A percentile compares a stretch with the other conserved stretches of the same genome.
phyloP scores from a whole-genome alignment of 2,797 vertebrate species.

The Otolemur crassicaudatus region DNA sequence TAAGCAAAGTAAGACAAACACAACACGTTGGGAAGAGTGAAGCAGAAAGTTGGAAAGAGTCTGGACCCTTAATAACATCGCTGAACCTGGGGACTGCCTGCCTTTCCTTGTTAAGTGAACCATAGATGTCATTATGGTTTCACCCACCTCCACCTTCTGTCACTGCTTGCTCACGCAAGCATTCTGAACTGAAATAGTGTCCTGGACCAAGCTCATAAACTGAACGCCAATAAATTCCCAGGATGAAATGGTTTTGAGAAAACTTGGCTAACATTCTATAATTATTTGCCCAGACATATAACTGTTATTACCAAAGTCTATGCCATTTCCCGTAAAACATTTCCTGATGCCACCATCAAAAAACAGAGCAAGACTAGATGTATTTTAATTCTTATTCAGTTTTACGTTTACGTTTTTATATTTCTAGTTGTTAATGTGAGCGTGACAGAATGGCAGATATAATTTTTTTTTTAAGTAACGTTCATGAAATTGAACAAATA shows the following conservation, averaged over 20 bases:
- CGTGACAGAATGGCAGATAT: neutral
- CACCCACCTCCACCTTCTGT: neutral
- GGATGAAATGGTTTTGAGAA: conserved; percentile 3
- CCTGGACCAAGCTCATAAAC: neutral
- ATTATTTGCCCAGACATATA: neutral
- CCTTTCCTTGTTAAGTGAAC: conserved; percentile 9
- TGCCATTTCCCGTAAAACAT: neutral
- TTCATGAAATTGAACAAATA: neutral
- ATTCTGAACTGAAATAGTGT: neutral
- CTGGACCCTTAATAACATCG: neutral
- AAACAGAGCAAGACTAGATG: neutral
- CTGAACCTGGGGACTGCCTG: neutral
- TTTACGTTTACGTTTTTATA: conserved; percentile 11
- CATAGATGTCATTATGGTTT: neutral
- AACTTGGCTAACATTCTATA: neutral
- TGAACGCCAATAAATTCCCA: neutral
- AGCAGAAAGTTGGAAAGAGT: neutral
- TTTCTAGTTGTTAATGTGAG: neutral
- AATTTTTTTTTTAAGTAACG: neutral
- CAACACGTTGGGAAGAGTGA: neutral
- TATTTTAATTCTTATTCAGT: neutral
- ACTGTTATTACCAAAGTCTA: neutral
- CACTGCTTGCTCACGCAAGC: neutral
- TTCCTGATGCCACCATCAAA: neutral
- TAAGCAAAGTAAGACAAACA: neutral